Evolutionary conservation across 92 coral and sea anemone species (phyloP).

Genomic region (Plumapathes pennacea): DNA sequence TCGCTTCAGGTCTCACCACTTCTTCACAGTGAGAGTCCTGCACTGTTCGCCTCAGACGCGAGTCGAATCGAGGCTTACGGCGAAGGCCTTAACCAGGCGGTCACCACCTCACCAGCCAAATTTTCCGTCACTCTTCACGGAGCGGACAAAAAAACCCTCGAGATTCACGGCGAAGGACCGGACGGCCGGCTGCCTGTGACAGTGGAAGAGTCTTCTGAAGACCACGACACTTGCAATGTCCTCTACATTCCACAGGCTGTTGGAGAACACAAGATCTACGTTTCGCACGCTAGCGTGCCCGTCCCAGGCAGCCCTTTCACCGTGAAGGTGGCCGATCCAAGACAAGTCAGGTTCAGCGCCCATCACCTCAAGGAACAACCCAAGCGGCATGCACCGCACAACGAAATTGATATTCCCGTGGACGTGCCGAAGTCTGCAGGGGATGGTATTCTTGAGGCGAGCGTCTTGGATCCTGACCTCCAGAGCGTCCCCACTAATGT

Average conservation of each 20-base stretch:
- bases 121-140: slow-evolving; percentile 86
- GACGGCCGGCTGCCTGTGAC: slow-evolving; percentile 85
- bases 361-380: slow-evolving; percentile 41
- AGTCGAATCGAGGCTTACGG: slow-evolving; percentile 81
- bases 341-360: slow-evolving; percentile 61
- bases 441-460: slow-evolving; percentile 84
- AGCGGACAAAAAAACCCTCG: slow-evolving; percentile 81
- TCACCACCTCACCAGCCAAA: slow-evolving; percentile 62
- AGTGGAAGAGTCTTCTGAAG: slow-evolving; percentile 63
- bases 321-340: slow-evolving; percentile 87
- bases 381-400: slow-evolving; percentile 56
- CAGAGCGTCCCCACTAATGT: slow-evolving; percentile 70
- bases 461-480: slow-evolving; percentile 75
- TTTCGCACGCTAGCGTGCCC: slow-evolving; percentile 71
- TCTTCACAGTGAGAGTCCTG: no score
- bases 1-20: no score
- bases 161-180: slow-evolving; percentile 90
- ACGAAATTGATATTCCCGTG: slow-evolving; percentile 88
- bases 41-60: no score
- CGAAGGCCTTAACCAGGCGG: slow-evolving; percentile 60
- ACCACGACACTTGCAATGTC: slow-evolving; percentile 80
- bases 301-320: slow-evolving; percentile 88
- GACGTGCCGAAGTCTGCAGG: slow-evolving; percentile 90
- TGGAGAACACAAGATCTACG: slow-evolving; percentile 88
- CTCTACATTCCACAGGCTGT: slow-evolving; percentile 79